A percentile compares a stretch with the other conserved stretches of the same genome.
Evolutionary conservation across 2,113 vertebrate species (phyloP).

Genomic region (Rhinichthys klamathensis): DNA sequence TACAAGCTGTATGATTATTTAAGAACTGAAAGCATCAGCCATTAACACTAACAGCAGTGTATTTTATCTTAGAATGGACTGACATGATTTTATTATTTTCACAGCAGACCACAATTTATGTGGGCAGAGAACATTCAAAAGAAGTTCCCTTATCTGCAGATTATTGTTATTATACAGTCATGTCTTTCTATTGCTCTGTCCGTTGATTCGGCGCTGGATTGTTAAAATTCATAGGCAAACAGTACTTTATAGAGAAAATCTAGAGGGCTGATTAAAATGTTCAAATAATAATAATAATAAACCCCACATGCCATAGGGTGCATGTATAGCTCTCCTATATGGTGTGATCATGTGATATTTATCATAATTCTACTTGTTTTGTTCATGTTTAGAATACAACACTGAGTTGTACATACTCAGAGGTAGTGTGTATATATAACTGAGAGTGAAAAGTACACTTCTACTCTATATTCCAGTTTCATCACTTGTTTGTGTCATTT

Average conservation of each 20-base stretch:
- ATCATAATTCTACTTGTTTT: constrained; percentile 15
- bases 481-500: constrained; percentile 19
- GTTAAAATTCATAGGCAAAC: not conserved
- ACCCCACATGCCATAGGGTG: not conserved
- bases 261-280: constrained; percentile 9
- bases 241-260: not conserved
- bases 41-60: not conserved
- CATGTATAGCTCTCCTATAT: not conserved
- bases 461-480: constrained; percentile 32
- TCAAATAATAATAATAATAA: constrained; percentile 17
- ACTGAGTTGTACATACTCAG: constrained; percentile 48
- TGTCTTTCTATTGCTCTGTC: not conserved
- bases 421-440: constrained; percentile 48
- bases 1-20: not conserved
- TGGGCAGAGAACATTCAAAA: not conserved
- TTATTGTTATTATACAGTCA: not conserved
- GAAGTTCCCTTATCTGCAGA: not conserved
- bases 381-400: constrained; percentile 16
- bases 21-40: not conserved
- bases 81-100: not conserved
- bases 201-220: not conserved
- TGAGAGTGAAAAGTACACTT: constrained; percentile 23
- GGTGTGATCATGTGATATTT: constrained; percentile 11
- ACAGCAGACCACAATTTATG: not conserved
- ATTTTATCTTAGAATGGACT: not conserved